These are phyloP conservation scores for Aporophyla nigra DNA, from an alignment of 2,888 invertebrate species.

Conservation along the genomic window DNA sequence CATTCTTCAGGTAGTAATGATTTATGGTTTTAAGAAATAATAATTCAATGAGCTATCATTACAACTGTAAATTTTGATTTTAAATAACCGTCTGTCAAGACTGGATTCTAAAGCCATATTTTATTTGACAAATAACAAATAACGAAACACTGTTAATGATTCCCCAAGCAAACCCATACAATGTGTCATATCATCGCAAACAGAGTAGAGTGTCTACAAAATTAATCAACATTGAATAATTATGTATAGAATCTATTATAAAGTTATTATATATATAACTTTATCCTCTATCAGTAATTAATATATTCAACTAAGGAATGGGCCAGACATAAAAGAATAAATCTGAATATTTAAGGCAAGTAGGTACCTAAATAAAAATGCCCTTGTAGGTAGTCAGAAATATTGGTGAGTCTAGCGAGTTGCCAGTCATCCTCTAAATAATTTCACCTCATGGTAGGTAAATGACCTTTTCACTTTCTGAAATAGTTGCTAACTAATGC, in stretches of 20 bases:
- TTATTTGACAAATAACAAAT: background rate
- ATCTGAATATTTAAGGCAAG: background rate
- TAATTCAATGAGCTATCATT: background rate
- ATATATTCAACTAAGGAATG: background rate
- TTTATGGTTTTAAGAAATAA: background rate
- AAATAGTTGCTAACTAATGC: conserved; percentile 38
- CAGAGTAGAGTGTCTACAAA: background rate
- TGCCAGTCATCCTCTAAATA: conserved; percentile 4
- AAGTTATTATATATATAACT: background rate
- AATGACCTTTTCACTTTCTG: conserved; percentile 36
- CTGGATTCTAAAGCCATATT: too few species aligned
- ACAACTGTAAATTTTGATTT: background rate
- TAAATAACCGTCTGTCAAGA: background rate
- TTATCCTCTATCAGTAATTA: too few species aligned
- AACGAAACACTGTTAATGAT: background rate
- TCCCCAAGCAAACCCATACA: background rate
- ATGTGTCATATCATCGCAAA: background rate
- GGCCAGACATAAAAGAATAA: background rate
- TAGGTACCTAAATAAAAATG: background rate
- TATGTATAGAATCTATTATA: background rate
- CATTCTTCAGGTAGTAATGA: background rate
- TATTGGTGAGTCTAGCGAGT: background rate
- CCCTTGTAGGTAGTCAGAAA: background rate
- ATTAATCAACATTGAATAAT: background rate
- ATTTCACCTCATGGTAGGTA: conserved; percentile 28